phyloP scores from a whole-genome alignment of 2,797 vertebrate species.

The Falco cherrug region DNA sequence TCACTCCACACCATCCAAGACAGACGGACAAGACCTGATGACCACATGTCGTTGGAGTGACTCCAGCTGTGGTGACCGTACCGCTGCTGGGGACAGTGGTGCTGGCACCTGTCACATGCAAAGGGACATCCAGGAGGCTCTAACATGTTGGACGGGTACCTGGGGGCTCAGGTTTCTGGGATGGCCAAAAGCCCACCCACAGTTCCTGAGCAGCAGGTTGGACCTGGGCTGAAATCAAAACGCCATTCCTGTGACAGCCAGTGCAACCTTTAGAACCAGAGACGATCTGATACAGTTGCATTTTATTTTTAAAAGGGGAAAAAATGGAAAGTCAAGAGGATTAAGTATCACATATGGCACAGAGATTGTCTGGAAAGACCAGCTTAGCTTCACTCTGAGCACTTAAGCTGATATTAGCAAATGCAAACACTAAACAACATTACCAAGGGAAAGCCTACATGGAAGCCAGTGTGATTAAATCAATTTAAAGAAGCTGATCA shows the following conservation, averaged over 20 bases:
- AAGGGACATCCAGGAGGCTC: neutral
- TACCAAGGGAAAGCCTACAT: neutral
- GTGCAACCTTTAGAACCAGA: neutral
- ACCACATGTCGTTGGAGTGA: fast-evolving
- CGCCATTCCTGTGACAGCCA: fast-evolving
- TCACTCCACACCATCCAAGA: neutral
- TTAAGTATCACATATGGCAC: slow-evolving; percentile 3
- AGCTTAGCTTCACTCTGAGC: neutral
- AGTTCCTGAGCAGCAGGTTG: neutral
- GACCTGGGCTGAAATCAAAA: neutral
- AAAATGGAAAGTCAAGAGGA: slow-evolving; percentile 28
- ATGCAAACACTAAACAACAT: neutral
- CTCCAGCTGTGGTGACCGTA: neutral
- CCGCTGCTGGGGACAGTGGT: neutral
- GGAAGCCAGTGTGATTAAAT: neutral
- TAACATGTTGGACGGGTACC: neutral
- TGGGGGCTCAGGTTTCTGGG: neutral
- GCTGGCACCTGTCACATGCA: fast-evolving
- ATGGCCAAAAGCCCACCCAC: neutral
- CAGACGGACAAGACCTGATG: neutral
- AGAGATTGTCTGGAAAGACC: neutral
- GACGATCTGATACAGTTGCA: neutral
- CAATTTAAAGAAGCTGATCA: neutral
- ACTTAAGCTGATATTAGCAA: slow-evolving; percentile 1
- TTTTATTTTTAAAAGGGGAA: neutral